These are phyloP conservation scores for Bhutanitis thaidina DNA, from an alignment of 2,888 invertebrate species.

Conservation along the genomic window DNA sequence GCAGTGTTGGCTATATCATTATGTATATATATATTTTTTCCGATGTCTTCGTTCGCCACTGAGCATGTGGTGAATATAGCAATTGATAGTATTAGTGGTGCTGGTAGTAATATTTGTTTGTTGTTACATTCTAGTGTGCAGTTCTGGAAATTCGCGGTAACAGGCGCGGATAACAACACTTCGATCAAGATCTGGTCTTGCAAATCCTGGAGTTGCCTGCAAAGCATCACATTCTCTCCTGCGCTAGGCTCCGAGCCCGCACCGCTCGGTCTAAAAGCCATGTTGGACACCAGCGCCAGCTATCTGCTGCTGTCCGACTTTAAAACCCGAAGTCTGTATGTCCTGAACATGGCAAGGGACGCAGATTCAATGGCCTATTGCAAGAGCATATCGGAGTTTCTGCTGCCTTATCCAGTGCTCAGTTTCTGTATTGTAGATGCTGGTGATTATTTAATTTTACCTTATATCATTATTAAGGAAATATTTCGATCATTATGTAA, in stretches of 20 bases:
- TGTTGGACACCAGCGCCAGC: constrained; percentile 90
- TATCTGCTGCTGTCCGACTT: constrained; percentile 94
- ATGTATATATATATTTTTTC: no score
- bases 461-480: not conserved
- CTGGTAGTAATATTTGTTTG: no score
- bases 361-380: constrained; percentile 82
- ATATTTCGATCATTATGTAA: not conserved
- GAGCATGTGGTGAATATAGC: no score
- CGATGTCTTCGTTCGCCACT: no score
- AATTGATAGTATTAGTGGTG: no score
- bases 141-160: constrained; percentile 98
- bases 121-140: no score
- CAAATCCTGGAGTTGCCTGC: constrained; percentile 96
- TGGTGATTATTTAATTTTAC: constrained; percentile 43
- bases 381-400: constrained; percentile 90
- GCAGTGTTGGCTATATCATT: no score
- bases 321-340: constrained; percentile 90
- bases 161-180: constrained; percentile 93
- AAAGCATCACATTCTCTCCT: constrained; percentile 87
- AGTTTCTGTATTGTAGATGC: constrained; percentile 94
- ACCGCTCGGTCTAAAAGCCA: constrained; percentile 83
- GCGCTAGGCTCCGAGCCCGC: constrained; percentile 46
- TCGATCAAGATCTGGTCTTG: constrained; percentile 97
- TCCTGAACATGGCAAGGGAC: constrained; percentile 83
- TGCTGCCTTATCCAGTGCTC: constrained; percentile 91